phyloP scores from a whole-genome alignment of 1,140 invertebrate species.

The Formica selysi region DNA sequence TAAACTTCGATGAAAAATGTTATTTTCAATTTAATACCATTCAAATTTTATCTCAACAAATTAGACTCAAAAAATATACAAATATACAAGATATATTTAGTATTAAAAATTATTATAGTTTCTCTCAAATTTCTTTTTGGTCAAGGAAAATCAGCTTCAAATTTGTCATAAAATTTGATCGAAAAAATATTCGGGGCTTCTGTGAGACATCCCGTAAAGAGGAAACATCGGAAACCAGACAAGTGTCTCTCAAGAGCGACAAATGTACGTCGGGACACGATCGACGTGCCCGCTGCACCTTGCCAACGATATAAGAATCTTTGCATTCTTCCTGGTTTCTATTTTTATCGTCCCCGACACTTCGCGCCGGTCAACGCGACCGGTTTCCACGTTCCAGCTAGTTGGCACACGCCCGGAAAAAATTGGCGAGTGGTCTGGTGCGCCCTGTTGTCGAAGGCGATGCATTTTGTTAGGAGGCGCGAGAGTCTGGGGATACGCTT shows the following conservation, averaged over 20 bases:
- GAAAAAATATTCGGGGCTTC: not conserved
- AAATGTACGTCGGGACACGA: conserved; percentile 17
- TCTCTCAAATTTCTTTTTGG: not conserved
- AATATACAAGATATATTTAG: not conserved
- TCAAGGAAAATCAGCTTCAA: not conserved
- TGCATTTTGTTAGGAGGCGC: conserved; percentile 57
- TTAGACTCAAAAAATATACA: not conserved
- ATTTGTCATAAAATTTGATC: not conserved
- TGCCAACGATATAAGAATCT: conserved; percentile 69
- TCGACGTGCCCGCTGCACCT: conserved; percentile 61
- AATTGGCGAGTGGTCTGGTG: conserved; percentile 54
- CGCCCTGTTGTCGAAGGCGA: conserved; percentile 37
- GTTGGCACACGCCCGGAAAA: conserved; percentile 67
- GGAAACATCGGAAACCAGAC: conserved; percentile 3
- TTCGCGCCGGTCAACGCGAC: conserved; percentile 38
- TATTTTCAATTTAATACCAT: not conserved
- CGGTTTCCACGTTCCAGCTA: conserved; percentile 51
- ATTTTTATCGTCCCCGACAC: conserved; percentile 64
- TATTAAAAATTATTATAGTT: not conserved
- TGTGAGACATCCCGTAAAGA: not conserved
- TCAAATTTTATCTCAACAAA: not conserved
- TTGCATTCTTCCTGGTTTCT: conserved; percentile 59
- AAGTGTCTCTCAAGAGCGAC: conserved; percentile 30
- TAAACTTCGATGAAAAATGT: not conserved
- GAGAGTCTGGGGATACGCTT: conserved; percentile 14